Evolutionary conservation across 2,888 invertebrate species (phyloP), one percentile per base, ranked within the genome.

Genomic region (Drosophila peninsularis): DNA sequence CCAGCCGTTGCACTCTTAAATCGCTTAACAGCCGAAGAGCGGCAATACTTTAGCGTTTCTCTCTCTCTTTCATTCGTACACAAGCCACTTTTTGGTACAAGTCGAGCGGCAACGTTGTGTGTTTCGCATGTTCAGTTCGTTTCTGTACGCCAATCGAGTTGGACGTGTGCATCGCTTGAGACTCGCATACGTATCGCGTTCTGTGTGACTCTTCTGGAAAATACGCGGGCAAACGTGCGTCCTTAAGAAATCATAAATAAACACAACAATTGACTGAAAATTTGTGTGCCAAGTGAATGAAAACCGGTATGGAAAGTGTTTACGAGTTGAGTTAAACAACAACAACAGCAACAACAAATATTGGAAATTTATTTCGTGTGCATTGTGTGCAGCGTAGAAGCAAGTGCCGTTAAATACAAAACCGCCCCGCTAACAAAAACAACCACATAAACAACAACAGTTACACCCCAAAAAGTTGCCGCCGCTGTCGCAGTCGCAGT

Each of bases 341-440:
- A 30, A 45, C 30, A 42, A 37, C 27, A 6, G 6, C 30, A 45
- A n/a, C n/a, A 27, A 45, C 11, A 49, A 52, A 24, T 44, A 37
- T 62, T 53, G 69, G 70, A 73, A 78, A 64, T 78, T 70, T 63
- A 44, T 73, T 42, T 39, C 44, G 45, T 71, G 56, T 66, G 74
- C 73, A 73, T 73, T 73, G 42, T 73, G 54, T 65, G 62, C 58
- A 62, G 49, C 62, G 54, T 30, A 30, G 30, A 47, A 62, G 32
- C 58, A 71, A 74, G 64, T 76, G 65, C 65, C 77, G 63, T 71
- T 77, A 58, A 72, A 61, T 44, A 62, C 39, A 80, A 82, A 82
- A 72, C 82, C 80, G 80, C 87, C 85, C 84, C 69, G 67, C 69
- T 10, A 77, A 69, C 75, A 79, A 78, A 72, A 84, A 76, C 80